phyloP scores from a whole-genome alignment of 2,113 vertebrate species.

The Noctilio leporinus region DNA sequence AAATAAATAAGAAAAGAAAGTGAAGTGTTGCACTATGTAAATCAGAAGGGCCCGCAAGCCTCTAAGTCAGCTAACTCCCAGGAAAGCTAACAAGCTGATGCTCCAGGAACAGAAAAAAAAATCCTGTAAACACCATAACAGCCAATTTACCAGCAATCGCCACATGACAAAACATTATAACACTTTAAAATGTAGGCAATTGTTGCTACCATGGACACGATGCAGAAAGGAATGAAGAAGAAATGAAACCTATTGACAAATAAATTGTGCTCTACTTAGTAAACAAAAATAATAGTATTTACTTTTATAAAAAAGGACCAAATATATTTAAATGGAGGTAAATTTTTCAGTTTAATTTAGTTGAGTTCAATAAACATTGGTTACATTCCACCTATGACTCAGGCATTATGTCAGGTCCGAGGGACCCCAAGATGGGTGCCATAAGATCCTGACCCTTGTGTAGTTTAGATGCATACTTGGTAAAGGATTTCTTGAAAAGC shows the following conservation, averaged over 20 bases:
- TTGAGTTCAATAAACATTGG: constrained; percentile 11
- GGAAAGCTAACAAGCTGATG: background rate
- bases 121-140: background rate
- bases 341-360: background rate
- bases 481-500: background rate
- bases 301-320: background rate
- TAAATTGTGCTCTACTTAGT: background rate
- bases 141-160: background rate
- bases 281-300: background rate
- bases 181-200: background rate
- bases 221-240: background rate
- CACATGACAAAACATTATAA: background rate
- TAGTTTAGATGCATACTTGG: background rate
- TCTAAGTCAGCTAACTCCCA: background rate
- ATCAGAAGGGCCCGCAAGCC: background rate
- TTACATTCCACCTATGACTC: background rate
- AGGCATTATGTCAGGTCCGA: background rate
- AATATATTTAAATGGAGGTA: background rate
- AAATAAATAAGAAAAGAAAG: no score
- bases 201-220: background rate
- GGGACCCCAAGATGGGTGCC: background rate
- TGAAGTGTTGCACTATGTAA: background rate
- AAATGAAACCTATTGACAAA: background rate
- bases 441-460: background rate
- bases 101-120: background rate